phyloP scores from a whole-genome alignment of 1,140 invertebrate genomes.

The Bombus breviceps region DNA sequence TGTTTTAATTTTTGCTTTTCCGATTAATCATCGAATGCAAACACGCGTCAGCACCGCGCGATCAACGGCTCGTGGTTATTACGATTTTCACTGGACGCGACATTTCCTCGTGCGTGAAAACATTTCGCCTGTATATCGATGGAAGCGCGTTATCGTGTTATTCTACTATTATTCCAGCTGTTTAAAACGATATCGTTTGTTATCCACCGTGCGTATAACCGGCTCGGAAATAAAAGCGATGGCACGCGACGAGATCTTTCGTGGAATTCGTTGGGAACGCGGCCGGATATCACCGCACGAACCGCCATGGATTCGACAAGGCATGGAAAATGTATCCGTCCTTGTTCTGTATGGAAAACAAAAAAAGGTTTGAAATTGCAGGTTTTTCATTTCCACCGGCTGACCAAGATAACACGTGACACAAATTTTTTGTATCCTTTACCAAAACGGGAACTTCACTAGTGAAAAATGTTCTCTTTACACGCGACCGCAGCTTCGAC shows the following conservation, averaged over 20 bases:
- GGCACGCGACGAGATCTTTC: not conserved
- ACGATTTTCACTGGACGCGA: not conserved
- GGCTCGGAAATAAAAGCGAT: too few relatives aligned
- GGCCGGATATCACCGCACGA: not conserved
- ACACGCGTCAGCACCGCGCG: not conserved
- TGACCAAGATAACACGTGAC: not conserved
- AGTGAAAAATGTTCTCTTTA: slow-evolving; percentile 16
- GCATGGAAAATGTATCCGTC: not conserved
- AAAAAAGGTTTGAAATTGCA: not conserved
- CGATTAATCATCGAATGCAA: not conserved
- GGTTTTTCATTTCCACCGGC: not conserved
- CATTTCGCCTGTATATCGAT: not conserved
- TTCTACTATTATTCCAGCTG: not conserved
- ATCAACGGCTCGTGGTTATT: not conserved
- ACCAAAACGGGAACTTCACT: not conserved
- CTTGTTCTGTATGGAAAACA: not conserved
- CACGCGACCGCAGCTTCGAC: not conserved
- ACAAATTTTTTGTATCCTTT: not conserved
- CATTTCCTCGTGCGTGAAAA: not conserved
- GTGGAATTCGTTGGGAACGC: not conserved
- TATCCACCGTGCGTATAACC: not conserved
- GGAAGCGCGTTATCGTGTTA: not conserved
- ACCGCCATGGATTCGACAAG: not conserved
- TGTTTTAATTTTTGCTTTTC: not conserved
- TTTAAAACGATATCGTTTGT: slow-evolving; percentile 8